Conservation (phyloP, 2,797 vertebrate genomes). For the Limnodromus scolopaceus region DNA sequence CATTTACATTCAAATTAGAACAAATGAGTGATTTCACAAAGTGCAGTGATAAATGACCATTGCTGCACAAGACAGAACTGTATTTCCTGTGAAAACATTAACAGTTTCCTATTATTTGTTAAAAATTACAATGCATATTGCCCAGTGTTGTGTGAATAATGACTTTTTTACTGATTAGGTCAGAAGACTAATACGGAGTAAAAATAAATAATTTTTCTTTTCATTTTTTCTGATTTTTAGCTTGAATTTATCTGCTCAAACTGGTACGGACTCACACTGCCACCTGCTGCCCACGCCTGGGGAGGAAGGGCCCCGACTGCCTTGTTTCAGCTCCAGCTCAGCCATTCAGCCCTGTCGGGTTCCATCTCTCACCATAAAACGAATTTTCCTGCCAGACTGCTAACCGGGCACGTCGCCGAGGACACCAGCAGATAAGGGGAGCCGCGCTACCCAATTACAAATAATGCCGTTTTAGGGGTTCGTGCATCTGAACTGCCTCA, state of each 20-base stretch:
- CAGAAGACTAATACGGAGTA: slow-evolving; percentile 83
- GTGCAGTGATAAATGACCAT: slow-evolving; percentile 86
- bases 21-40: slow-evolving; percentile 90
- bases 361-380: background rate
- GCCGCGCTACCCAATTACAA: background rate
- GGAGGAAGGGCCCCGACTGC: background rate
- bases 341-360: background rate
- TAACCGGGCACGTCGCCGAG: background rate
- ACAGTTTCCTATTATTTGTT: slow-evolving; percentile 85
- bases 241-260: slow-evolving; percentile 46
- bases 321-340: background rate
- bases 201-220: slow-evolving; percentile 86
- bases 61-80: slow-evolving; percentile 79
- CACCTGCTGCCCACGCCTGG: slow-evolving; percentile 75
- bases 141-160: slow-evolving; percentile 86
- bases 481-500: background rate
- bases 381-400: background rate
- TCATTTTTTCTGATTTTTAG: slow-evolving; percentile 70
- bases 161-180: slow-evolving; percentile 87
- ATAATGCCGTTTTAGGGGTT: background rate
- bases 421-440: background rate
- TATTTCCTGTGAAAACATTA: slow-evolving; percentile 84
- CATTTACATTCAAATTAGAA: slow-evolving; percentile 91
- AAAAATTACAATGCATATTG: slow-evolving; percentile 86
- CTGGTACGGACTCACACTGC: slow-evolving; percentile 78